Evolutionary conservation across 1,140 invertebrate species (phyloP).

Genomic region (Octopus sinensis): DNA sequence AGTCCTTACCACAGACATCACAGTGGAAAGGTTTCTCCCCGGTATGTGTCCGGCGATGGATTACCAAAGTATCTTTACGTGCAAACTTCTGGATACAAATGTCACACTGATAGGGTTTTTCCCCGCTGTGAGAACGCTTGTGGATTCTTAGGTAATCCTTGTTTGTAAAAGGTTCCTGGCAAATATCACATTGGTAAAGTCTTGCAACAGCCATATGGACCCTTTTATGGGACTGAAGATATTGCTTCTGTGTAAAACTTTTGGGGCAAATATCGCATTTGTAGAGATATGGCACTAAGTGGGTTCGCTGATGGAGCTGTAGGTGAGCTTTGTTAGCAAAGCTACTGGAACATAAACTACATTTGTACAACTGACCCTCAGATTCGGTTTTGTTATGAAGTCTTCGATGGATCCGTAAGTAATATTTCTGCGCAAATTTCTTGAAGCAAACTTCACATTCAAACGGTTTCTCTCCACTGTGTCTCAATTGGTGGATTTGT

Average conservation of each 20-base stretch:
- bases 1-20: slow-evolving; percentile 50
- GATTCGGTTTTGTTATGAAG: neutral
- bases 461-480: slow-evolving; percentile 59
- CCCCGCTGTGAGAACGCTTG: slow-evolving; percentile 17
- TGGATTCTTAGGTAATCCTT: slow-evolving; percentile 22
- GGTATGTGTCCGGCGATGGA: slow-evolving; percentile 53
- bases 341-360: slow-evolving; percentile 23
- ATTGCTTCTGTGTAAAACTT: slow-evolving; percentile 20
- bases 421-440: slow-evolving; percentile 83
- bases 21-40: slow-evolving; percentile 54
- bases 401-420: slow-evolving; percentile 65
- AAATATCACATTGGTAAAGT: slow-evolving; percentile 28
- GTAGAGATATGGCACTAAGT: slow-evolving; percentile 53
- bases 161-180: slow-evolving; percentile 21
- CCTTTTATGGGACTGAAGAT: slow-evolving; percentile 49
- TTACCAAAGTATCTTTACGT: slow-evolving; percentile 35
- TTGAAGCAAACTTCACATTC: slow-evolving; percentile 86
- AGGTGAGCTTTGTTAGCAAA: slow-evolving; percentile 26
- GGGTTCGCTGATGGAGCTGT: slow-evolving; percentile 52
- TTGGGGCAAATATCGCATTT: slow-evolving; percentile 27
- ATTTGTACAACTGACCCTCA: slow-evolving; percentile 15
- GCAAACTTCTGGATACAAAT: slow-evolving; percentile 34
- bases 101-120: slow-evolving; percentile 25
- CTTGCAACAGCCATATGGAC: slow-evolving; percentile 26
- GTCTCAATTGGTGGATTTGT: neutral